These are phyloP conservation scores for Drosophila melanocephala DNA, from an alignment of 2,888 invertebrate genomes.

Conservation along the genomic window DNA sequence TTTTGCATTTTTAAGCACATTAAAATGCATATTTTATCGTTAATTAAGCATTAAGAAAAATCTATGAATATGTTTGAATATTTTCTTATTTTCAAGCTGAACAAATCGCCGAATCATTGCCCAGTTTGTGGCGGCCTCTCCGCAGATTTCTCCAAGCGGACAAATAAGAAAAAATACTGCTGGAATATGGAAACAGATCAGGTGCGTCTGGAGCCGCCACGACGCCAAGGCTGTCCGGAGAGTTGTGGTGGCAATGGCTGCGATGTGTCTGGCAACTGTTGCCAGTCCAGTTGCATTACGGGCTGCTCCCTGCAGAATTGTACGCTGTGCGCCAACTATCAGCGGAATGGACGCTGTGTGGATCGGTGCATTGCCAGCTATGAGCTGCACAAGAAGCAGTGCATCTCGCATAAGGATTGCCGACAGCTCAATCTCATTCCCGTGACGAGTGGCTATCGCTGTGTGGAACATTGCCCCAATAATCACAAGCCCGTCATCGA, in stretches of 20 bases:
- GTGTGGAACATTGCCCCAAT: conserved; percentile 90
- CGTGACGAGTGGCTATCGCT: conserved; percentile 82
- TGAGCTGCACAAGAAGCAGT: conserved; percentile 61
- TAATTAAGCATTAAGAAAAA: background rate
- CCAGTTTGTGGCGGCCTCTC: conserved; percentile 86
- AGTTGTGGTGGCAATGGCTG: conserved; percentile 86
- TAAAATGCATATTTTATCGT: too few species aligned
- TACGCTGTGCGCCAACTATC: conserved; percentile 75
- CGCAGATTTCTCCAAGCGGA: conserved; percentile 35
- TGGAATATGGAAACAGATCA: conserved; percentile 89
- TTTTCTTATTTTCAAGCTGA: conserved; percentile 85
- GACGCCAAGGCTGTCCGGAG: conserved; percentile 85
- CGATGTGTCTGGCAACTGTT: conserved; percentile 88
- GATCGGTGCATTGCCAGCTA: conserved; percentile 66
- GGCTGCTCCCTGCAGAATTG: conserved; percentile 91
- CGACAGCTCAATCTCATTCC: conserved; percentile 57
- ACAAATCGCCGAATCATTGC: conserved; percentile 89
- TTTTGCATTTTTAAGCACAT: background rate
- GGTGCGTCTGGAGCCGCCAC: conserved; percentile 38
- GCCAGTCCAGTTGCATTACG: conserved; percentile 90
- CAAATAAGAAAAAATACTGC: conserved; percentile 86
- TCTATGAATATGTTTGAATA: background rate
- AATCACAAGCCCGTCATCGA: conserved; percentile 73
- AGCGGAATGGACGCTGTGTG: conserved; percentile 74
- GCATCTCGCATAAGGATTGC: conserved; percentile 69